These are phyloP conservation scores for Stichopus horrens DNA, from an alignment of 53 echinoderm and acorn worm genomes.

Conservation along the genomic window DNA sequence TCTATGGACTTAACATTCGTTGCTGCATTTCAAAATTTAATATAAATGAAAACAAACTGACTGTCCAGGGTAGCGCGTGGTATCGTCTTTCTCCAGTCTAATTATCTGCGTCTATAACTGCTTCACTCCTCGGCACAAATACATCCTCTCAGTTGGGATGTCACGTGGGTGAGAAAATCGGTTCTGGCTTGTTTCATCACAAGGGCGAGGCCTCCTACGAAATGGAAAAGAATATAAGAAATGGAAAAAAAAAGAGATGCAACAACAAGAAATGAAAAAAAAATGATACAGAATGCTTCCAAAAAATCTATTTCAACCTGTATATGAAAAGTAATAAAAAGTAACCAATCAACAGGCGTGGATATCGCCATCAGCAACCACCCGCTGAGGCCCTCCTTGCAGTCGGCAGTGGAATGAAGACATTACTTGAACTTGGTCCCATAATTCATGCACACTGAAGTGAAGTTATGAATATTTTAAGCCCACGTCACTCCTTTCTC, in stretches of 20 bases:
- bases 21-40: conserved; percentile 50
- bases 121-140: conserved; percentile 44
- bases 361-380: conserved; percentile 6
- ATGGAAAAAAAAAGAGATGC: neutral
- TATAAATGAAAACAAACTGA: conserved; percentile 48
- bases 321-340: conserved; percentile 42
- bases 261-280: neutral
- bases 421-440: conserved; percentile 17
- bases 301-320: conserved; percentile 7
- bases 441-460: conserved; percentile 5
- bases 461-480: conserved; percentile 13
- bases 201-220: conserved; percentile 37
- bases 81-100: conserved; percentile 48
- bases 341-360: conserved; percentile 40
- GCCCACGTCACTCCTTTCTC: neutral
- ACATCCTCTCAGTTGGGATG: conserved; percentile 36
- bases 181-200: conserved; percentile 44
- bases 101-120: conserved; percentile 43
- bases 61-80: conserved; percentile 46
- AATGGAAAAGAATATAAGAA: neutral
- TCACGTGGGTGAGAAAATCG: conserved; percentile 29
- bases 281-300: conserved; percentile 2
- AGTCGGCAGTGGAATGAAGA: neutral
- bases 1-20: conserved; percentile 48
- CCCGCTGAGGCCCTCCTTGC: neutral